Base-by-base conservation (phyloP, 2,113 vertebrate genomes). In the Centropus unirufus region DNA sequence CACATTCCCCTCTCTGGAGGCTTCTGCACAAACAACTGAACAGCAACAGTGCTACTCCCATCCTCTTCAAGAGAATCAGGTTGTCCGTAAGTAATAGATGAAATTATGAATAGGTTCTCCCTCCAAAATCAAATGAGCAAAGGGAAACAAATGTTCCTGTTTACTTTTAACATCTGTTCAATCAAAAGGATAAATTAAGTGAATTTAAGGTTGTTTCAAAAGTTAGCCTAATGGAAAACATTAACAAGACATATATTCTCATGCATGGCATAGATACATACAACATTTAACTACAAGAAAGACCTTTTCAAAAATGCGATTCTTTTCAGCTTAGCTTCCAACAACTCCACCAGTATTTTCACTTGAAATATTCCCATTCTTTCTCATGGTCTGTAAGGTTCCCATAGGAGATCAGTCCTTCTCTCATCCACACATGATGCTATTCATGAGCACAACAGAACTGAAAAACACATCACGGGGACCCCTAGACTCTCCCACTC, bases 71-170 rank as follows among this genome's bases (percentile, higher is more conserved):
- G 49, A 90, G 76, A 83, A 91, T 89, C 29, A 78, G 36, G 78
- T 91, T 66, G 23, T 44, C 26, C 72, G 74, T 78, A 89, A 93
- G 93, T 64, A 96, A 85, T 6, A 94, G 55, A 3, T 90, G 61
- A 88, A 93, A 63, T 64, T 74, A 70, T 46, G 52, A 94, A 63
- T 52, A 80, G 40, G n/a, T 90, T 88, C 47, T 61, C 30, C 58
- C 78, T 95, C 58, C 59, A 81, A 90, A 96, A 93, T 57, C 81
- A 92, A 88, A 92, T 15, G 40, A 66, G 57, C 63, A 90, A 90
- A 83, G 51, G 52, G 40, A 78, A 96, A 92, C 55, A 91, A 96
- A 95, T 63, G 76, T 77, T 90, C 52, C 59, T 57, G 32, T 78
- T 94, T 92, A 93, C 52, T 92, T 88, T 74, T 74, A 83, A 70